These are phyloP conservation scores for Lepeophtheirus nordmannii DNA, from an alignment of 2,888 invertebrate genomes.

Conservation along the genomic window DNA sequence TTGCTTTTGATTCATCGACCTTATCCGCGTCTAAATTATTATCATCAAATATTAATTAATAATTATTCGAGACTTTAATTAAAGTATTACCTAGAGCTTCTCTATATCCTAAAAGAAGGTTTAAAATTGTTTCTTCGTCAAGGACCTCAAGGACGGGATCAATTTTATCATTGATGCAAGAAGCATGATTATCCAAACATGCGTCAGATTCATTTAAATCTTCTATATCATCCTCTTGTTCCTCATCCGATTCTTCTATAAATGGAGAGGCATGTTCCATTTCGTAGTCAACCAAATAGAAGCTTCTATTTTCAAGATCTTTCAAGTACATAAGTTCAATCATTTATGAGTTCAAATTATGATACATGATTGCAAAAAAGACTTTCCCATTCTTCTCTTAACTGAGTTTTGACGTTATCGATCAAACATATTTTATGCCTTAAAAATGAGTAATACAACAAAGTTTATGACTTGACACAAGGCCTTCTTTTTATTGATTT, in stretches of 20 bases:
- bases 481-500: too few relatives aligned
- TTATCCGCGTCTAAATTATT: neutral
- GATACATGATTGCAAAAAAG: too few relatives aligned
- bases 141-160: slow-evolving; percentile 8
- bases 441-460: too few relatives aligned
- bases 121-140: slow-evolving; percentile 5
- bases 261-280: too few relatives aligned
- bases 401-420: too few relatives aligned
- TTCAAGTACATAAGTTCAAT: too few relatives aligned
- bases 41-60: neutral
- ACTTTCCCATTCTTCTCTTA: too few relatives aligned
- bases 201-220: neutral
- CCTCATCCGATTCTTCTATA: neutral
- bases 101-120: slow-evolving; percentile 9
- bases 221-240: neutral
- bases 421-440: too few relatives aligned
- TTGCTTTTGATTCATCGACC: neutral
- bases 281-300: too few relatives aligned
- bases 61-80: neutral
- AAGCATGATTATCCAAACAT: slow-evolving; percentile 6
- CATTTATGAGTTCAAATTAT: too few relatives aligned
- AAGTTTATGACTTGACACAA: too few relatives aligned
- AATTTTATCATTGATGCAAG: slow-evolving; percentile 10
- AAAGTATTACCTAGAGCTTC: slow-evolving; percentile 4
- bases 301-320: too few relatives aligned